A percentile compares a stretch with the other conserved stretches of the same genome.
These are phyloP conservation scores for Drosophila multiciliata DNA, from an alignment of 2,888 invertebrate species.

Conservation along the genomic window DNA sequence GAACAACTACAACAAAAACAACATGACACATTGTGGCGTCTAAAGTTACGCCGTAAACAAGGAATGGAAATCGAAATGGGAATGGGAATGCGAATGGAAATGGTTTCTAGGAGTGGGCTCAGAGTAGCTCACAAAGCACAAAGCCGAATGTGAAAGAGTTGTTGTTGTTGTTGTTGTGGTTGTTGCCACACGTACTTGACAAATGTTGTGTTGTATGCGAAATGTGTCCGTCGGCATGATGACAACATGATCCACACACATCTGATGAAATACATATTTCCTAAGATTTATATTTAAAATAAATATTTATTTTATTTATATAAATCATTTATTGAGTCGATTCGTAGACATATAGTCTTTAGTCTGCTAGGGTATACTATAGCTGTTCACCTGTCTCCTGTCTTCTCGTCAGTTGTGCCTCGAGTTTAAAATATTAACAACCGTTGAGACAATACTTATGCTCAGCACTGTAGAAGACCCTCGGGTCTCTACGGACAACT, in stretches of 20 bases:
- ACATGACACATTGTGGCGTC: conserved; percentile 43
- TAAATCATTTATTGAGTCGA: neutral
- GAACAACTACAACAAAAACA: conserved; percentile 8
- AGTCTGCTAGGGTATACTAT: neutral
- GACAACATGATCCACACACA: conserved; percentile 16
- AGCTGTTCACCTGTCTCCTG: neutral
- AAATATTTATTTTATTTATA: no score
- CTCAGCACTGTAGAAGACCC: conserved; percentile 9
- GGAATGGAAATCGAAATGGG: conserved; percentile 7
- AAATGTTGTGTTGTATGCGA: conserved; percentile 26
- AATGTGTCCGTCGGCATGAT: conserved; percentile 21
- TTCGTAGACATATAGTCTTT: neutral
- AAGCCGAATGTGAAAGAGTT: neutral
- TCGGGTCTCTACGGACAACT: neutral
- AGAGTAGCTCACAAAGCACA: conserved; percentile 3
- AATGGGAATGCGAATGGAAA: conserved; percentile 30
- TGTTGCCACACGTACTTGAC: conserved; percentile 47
- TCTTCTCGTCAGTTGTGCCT: neutral
- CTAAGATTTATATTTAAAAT: neutral
- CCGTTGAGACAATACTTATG: conserved; percentile 3
- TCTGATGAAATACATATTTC: neutral
- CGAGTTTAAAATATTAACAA: neutral
- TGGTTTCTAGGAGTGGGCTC: conserved; percentile 4
- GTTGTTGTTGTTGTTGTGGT: conserved; percentile 1
- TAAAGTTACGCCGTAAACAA: conserved; percentile 41